Percentiles rank a stretch among this genome's conserved stretches.
phyloP scores from a whole-genome alignment of 2,888 invertebrate genomes.

The Zele albiditarsus region DNA sequence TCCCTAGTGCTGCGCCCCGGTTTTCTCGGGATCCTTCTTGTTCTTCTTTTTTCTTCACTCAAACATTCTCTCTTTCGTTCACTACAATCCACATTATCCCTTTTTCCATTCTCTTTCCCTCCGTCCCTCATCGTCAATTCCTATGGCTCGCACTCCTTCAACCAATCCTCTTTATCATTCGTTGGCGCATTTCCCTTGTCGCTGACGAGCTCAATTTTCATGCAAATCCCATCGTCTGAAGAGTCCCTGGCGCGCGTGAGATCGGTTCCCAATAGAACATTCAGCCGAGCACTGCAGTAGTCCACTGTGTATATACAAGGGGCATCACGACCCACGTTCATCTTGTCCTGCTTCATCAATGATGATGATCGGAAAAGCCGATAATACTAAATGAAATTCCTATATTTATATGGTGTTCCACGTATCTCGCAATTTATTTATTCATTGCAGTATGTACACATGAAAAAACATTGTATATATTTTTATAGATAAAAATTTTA shows the following conservation, averaged over 20 bases:
- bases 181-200: constrained; percentile 30
- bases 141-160: neutral
- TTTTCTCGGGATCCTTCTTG: constrained; percentile 12
- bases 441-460: no score
- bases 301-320: constrained; percentile 10
- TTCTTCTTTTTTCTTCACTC: constrained; percentile 20
- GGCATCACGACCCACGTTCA: neutral
- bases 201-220: constrained; percentile 57
- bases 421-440: neutral
- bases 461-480: no score
- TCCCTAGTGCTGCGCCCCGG: neutral
- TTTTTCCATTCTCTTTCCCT: neutral
- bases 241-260: constrained; percentile 44
- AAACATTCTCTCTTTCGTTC: neutral
- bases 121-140: constrained; percentile 3
- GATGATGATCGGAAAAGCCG: constrained; percentile 36
- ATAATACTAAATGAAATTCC: constrained; percentile 40
- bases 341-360: neutral
- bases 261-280: constrained; percentile 51
- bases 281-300: constrained; percentile 38
- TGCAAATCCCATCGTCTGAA: constrained; percentile 55
- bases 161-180: constrained; percentile 46
- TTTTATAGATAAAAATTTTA: no score
- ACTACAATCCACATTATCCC: neutral
- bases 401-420: neutral